Base-by-base conservation (phyloP, 2,888 invertebrate species). In the Encarsia formosa region DNA sequence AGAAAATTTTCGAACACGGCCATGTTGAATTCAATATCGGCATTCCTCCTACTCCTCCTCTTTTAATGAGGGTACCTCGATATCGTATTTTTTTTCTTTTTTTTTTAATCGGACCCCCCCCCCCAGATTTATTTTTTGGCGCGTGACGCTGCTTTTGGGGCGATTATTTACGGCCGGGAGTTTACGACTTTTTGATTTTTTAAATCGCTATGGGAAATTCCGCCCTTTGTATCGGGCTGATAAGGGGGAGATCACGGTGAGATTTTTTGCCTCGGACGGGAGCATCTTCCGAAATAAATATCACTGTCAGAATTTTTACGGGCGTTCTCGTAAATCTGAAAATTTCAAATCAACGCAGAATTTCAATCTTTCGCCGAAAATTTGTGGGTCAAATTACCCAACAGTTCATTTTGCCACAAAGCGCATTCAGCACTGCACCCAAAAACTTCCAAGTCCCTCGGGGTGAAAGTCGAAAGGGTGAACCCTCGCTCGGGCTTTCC, bases 1-100 rank as follows among this genome's bases (percentile, higher is more conserved):
- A n/a, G n/a, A n/a, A 37, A 34, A 34, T 18, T 19, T 11, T 20
- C 37, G 29, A 38, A 54, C 65, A 69, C 70, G 67, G 71, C 73
- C 73, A 73, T 73, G 70, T 69, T 73, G 73, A 73, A 73, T 73
- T 73, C 71, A 72, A 73, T 73, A 73, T 73, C 69, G 68, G 66
- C 70, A 69, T 73, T 73, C 71, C 68, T 59, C 34, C 64, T 65
- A 70, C 72, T 73, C 71, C 67, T 56, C 51, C 59, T 58, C 61
- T 61, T 59, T 59, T 62, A 59, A 60, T 59, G 58, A 52, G 49
- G 52, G 46, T 8, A 11, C 26, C n/a, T n/a, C n/a, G n/a, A n/a
- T 9, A 29, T 29, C 29, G 13, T 9, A 29, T 24, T 24, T n/a
- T 35, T 37, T 46, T 26, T 42, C 16, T 26, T 13, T 31, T 19